These are phyloP conservation scores for Phoxinus dragarum DNA, from an alignment of 2,797 vertebrate genomes.

Conservation along the genomic window DNA sequence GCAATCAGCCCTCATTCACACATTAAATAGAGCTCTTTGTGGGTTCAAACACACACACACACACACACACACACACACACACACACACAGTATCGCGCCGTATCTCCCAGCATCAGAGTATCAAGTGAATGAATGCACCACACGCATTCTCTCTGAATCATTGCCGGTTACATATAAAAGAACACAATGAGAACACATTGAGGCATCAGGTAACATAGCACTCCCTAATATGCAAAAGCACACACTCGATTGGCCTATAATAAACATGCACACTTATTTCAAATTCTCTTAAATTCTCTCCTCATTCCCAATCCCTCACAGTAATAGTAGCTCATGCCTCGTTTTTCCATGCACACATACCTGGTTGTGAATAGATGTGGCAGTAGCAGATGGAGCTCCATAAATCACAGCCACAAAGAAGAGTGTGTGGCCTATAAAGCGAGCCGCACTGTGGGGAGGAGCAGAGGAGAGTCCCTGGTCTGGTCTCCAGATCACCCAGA, in stretches of 20 bases:
- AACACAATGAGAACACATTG: conserved; percentile 11
- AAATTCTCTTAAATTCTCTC: background rate
- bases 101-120: conserved; percentile 34
- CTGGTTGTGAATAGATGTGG: background rate
- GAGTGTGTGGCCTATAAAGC: conserved; percentile 67
- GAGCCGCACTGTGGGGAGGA: conserved; percentile 54
- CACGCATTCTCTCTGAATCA: conserved; percentile 19
- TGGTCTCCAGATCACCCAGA: conserved; percentile 48
- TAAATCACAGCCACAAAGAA: conserved; percentile 66
- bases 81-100: conserved; percentile 6
- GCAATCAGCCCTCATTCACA: conserved; percentile 58
- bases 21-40: conserved; percentile 61
- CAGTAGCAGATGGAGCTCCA: conserved; percentile 66
- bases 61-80: background rate
- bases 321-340: background rate
- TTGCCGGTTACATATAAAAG: background rate
- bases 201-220: background rate
- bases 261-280: background rate
- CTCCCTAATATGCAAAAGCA: background rate
- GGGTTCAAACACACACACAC: conserved; percentile 28
- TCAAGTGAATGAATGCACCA: conserved; percentile 32
- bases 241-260: background rate
- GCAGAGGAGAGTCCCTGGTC: conserved; percentile 44
- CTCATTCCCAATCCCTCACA: background rate
- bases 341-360: conserved; percentile 13